Evolutionary conservation across 2,888 invertebrate genomes (phyloP), one percentile per base, ranked within the genome.

Genomic region (Prenolepis imparis): DNA sequence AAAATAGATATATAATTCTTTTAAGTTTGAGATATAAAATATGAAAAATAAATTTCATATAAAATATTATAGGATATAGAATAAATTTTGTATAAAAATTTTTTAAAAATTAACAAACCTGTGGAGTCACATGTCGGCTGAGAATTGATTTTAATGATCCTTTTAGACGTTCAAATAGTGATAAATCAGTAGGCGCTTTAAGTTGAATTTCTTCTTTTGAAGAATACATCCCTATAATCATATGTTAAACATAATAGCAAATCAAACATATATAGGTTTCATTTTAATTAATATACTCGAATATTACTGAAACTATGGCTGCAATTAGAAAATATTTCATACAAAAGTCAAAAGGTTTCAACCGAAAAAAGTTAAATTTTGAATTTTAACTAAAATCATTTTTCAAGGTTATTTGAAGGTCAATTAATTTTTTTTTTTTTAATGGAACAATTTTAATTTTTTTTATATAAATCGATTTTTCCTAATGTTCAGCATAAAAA

Each of bases 101-200:
- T 32, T 82, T 87, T 36, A 81, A 83, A 72, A 70, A 82, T 59
- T 70, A 84, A 92, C 93, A 91, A 84, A 94, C 94, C 93, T 94
- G 93, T 67, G 92, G 90, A 77, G 90, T 90, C 57, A 92, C 87
- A 90, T 93, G 93, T 77, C 89, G 92, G 8, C 88, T 89, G n/a
- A 94, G 88, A 84, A 94, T 93, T 84, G 94, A 93, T 89, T 91
- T 93, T 59, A 94, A 87, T 1, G 93, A 93, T 78, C 92, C 93
- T 89, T 94, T 94, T 6, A 94, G 82, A 78, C 93, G 91, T 87
- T 94, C 94, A 61, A 94, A 93, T 86, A 94, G 90, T 59, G 94
- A 94, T 82, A 92, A 83, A 83, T 94, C 94, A 41, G 92, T 91
- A 18, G 94, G 94, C 41, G 94, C 93, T 91, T 94, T 94, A 24